Evolutionary conservation across 2,113 vertebrate species (phyloP).

Genomic region (Microtus oregoni): DNA sequence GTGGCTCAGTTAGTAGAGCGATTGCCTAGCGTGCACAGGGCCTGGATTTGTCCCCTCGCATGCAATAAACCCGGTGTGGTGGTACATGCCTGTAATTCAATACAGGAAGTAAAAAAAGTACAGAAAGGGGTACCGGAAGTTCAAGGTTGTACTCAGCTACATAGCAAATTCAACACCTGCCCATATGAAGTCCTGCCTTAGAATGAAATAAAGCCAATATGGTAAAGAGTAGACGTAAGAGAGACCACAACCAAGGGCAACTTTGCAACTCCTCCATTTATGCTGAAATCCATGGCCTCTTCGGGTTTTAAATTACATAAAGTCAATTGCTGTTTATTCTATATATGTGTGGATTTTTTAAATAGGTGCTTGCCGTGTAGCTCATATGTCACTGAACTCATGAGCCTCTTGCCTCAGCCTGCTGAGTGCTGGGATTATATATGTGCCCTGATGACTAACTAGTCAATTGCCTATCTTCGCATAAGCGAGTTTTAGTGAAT

Average conservation of each 20-base stretch:
- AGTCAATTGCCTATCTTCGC: not conserved
- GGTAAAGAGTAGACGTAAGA: not conserved
- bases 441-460: not conserved
- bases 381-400: not conserved
- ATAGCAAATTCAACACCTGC: not conserved
- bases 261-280: not conserved
- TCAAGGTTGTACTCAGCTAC: not conserved
- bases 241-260: not conserved
- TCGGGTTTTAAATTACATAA: not conserved
- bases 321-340: not conserved
- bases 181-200: not conserved
- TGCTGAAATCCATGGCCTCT: not conserved
- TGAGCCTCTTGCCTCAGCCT: not conserved
- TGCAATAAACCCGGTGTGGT: not conserved
- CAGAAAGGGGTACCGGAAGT: not conserved
- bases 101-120: not conserved
- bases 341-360: not conserved
- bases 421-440: not conserved
- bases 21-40: not conserved
- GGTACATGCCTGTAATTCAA: not conserved
- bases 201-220: not conserved
- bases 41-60: not conserved
- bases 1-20: not conserved
- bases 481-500: not conserved
- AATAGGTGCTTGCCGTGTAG: not conserved